Evolutionary conservation across 2,113 vertebrate genomes (phyloP).

Genomic region (Bothrops jararaca): DNA sequence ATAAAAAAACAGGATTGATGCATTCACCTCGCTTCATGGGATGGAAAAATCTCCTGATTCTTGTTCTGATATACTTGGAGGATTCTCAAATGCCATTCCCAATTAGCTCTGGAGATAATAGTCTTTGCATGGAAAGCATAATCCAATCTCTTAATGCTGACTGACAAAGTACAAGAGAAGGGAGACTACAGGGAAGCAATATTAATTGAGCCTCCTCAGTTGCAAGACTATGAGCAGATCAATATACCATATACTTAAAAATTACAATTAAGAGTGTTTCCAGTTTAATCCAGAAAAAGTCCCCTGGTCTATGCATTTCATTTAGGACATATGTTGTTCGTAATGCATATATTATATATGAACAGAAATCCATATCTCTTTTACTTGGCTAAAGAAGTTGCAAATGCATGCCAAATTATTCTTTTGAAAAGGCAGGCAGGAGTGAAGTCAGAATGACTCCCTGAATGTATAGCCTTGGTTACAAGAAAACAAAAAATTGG

Average conservation of each 20-base stretch:
- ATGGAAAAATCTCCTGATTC: neutral
- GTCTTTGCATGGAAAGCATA: neutral
- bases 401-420: slow-evolving; percentile 35
- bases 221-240: neutral
- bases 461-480: slow-evolving; percentile 38
- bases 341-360: slow-evolving; percentile 46
- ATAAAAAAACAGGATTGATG: neutral
- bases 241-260: neutral
- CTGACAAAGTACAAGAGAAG: neutral
- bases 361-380: slow-evolving; percentile 54
- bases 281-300: neutral
- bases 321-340: slow-evolving; percentile 62
- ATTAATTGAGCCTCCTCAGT: neutral
- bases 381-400: slow-evolving; percentile 45
- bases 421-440: slow-evolving; percentile 17
- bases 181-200: neutral
- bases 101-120: neutral
- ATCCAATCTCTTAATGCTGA: neutral
- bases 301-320: neutral
- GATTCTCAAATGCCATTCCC: neutral
- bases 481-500: neutral
- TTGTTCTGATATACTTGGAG: neutral
- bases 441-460: slow-evolving; percentile 31
- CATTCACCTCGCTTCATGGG: neutral
- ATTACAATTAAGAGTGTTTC: neutral